Base-by-base conservation (phyloP, 1,140 invertebrate species). In the Temnothorax curvispinosus region DNA sequence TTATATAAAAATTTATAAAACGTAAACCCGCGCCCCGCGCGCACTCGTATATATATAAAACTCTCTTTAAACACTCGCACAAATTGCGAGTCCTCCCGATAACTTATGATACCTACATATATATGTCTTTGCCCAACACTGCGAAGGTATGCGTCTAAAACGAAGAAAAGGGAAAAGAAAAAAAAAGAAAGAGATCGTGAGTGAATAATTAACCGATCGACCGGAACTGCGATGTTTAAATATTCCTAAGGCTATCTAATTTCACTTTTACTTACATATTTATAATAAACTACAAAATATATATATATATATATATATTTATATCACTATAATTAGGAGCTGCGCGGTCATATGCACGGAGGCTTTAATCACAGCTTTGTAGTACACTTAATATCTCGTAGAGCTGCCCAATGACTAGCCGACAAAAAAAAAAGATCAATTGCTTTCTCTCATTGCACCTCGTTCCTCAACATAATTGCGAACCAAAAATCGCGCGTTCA, bases 301-400 rank as follows among this genome's bases (percentile, higher is more conserved):
- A 76, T 76, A 75, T 84, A 80, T 76, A 75, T 84, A 80, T 88
- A 87, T 72, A 72, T 87, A 56, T 86, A 80, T 90, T 88, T 93
- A 91, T 93, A 93, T 87, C 91, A 93, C 87, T 87, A 92, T 77
- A 94, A 86, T 92, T 94, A 94, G 91, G 91, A 93, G 91, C 91
- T 94, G 93, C 93, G 92, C 92, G 91, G 88, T 89, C 92, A 93
- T 95, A 94, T 95, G 92, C 94, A 93, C 90, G 90, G 93, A 94
- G 94, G 93, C 93, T 95, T 95, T 94, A 93, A 95, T 95, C 94
- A 95, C 94, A 95, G 94, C 92, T 93, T 93, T 91, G 92, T 95
- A 93, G 93, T 94, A 93, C 92, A 93, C 92, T 90, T 86, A 89
- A 74, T 94, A 93, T 94, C 90, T 93, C 91, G 87, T 93, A 93